A percentile compares a stretch with the other conserved stretches of the same genome.
These are phyloP conservation scores for Caenorhabditis virilis DNA, from an alignment of 2,888 invertebrate genomes.

Conservation along the genomic window DNA sequence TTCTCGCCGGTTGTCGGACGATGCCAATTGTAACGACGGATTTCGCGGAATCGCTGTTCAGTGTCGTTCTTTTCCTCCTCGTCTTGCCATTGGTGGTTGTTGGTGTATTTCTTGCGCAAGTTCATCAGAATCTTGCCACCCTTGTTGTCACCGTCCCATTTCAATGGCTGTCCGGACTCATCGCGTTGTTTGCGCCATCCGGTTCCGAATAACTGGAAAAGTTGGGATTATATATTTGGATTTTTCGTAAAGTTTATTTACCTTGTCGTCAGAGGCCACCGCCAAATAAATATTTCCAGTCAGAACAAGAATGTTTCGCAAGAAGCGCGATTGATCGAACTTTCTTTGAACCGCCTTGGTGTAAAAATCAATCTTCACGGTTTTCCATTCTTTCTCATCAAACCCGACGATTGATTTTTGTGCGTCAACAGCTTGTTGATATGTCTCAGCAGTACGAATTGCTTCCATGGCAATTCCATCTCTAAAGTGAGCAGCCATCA, in stretches of 20 bases:
- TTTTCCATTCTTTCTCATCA: slow-evolving; percentile 55
- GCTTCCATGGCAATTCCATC: slow-evolving; percentile 49
- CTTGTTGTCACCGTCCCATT: slow-evolving; percentile 63
- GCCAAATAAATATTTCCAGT: slow-evolving; percentile 55
- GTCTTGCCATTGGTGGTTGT: slow-evolving; percentile 42
- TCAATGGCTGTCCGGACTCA: slow-evolving; percentile 55
- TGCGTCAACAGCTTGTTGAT: slow-evolving; percentile 51
- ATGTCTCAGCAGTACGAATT: slow-evolving; percentile 44
- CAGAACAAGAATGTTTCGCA: slow-evolving; percentile 44
- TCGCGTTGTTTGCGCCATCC: slow-evolving; percentile 66
- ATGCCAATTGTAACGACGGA: slow-evolving; percentile 50
- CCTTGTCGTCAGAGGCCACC: slow-evolving; percentile 61
- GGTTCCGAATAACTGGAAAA: slow-evolving; percentile 55
- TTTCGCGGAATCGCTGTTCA: slow-evolving; percentile 41
- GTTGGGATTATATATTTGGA: too few relatives aligned
- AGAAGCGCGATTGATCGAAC: not conserved
- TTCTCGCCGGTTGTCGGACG: slow-evolving; percentile 14
- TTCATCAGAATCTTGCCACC: slow-evolving; percentile 63
- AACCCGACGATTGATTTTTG: slow-evolving; percentile 57
- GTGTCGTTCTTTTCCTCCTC: slow-evolving; percentile 54
- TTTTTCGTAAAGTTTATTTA: too few relatives aligned
- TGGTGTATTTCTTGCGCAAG: slow-evolving; percentile 43
- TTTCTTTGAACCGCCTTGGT: not conserved
- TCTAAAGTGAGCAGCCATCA: slow-evolving; percentile 60
- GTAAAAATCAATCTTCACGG: slow-evolving; percentile 24